phyloP scores from a whole-genome alignment of 1,140 invertebrate genomes.

The Euschistus heros region DNA sequence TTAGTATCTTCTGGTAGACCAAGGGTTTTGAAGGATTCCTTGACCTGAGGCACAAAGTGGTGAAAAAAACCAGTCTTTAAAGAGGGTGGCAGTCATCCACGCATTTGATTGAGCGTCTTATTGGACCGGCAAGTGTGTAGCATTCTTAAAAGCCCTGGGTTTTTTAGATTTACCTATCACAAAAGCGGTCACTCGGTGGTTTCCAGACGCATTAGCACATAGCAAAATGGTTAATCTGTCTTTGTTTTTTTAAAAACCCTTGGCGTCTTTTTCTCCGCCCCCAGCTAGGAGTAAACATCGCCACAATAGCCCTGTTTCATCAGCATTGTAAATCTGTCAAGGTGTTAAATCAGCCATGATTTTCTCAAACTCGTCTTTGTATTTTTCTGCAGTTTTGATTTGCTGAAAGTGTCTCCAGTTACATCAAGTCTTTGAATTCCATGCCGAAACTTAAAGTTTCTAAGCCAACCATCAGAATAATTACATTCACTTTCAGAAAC shows the following conservation, averaged over 20 bases:
- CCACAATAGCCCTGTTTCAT: too few species aligned
- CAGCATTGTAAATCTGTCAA: too few species aligned
- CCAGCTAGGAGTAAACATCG: too few species aligned
- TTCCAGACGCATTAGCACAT: slow-evolving; percentile 18
- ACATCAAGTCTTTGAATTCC: slow-evolving; percentile 13
- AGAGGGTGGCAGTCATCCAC: slow-evolving; percentile 35
- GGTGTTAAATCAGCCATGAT: too few species aligned
- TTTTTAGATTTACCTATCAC: too few species aligned
- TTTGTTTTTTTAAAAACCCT: slow-evolving; percentile 20
- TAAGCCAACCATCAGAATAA: slow-evolving; percentile 19
- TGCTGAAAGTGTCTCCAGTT: neutral
- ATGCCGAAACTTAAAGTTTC: slow-evolving; percentile 21
- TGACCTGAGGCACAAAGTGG: slow-evolving; percentile 20
- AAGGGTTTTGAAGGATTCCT: slow-evolving; percentile 20
- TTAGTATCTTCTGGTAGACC: slow-evolving; percentile 27
- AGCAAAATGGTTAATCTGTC: slow-evolving; percentile 17
- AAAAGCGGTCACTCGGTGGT: slow-evolving; percentile 34
- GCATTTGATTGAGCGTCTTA: too few species aligned
- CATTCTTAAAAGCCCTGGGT: too few species aligned
- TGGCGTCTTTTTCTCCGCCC: slow-evolving; percentile 2
- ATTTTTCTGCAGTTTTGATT: too few species aligned
- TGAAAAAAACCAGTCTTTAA: slow-evolving; percentile 30
- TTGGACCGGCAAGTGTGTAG: too few species aligned
- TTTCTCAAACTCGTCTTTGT: too few species aligned
- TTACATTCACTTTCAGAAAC: slow-evolving; percentile 1